Evolutionary conservation across 2,113 vertebrate species (phyloP), one percentile per base, ranked within the genome.

Genomic region (Corythaeola cristata): DNA sequence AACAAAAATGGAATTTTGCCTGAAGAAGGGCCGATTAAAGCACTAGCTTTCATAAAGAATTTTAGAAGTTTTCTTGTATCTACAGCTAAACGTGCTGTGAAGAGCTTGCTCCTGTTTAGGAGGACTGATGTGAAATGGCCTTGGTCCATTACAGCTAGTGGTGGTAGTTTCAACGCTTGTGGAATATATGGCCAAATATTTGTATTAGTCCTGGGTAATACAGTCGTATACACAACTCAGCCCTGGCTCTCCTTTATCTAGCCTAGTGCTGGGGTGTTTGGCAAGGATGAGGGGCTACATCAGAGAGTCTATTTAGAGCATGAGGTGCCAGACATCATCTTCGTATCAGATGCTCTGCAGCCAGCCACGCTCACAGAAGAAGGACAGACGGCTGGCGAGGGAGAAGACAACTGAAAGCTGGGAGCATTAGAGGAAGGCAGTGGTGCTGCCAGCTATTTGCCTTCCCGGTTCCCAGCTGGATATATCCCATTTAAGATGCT

Each of bases 401-500:
- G 67, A 93, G 88, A 95, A 92, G 94, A 83, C 66, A 63, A 63
- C 80, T 80, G 84, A 77, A 79, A 93, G 93, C 93, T 89, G 89
- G 69, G 69, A 62, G 73, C 28, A 24, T 93, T 87, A 85, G 50
- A 69, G 83, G 84, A 76, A 73, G 77, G 77, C 58, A 79, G n/a
- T 92, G 73, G 66, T 82, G 41, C 32, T 97, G 71, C 84, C 86
- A 91, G 81, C 47, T 90, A 44, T 91, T 73, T 88, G 53, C 55
- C 77, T 89, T 94, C 26, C 37, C 26, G n/a, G 6, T 85, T 90
- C 84, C 71, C 59, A 88, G 47, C n/a, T 91, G 88, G 67, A 41
- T 86, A 44, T 50, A 59, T 83, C 50, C 55, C 37, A 80, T 88
- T 85, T 80, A 83, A 93, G 90, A 77, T 74, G 63, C n/a, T 59